These are phyloP conservation scores for Cremastinae sp. DNA, from an alignment of 2,888 invertebrate genomes.

Conservation along the genomic window DNA sequence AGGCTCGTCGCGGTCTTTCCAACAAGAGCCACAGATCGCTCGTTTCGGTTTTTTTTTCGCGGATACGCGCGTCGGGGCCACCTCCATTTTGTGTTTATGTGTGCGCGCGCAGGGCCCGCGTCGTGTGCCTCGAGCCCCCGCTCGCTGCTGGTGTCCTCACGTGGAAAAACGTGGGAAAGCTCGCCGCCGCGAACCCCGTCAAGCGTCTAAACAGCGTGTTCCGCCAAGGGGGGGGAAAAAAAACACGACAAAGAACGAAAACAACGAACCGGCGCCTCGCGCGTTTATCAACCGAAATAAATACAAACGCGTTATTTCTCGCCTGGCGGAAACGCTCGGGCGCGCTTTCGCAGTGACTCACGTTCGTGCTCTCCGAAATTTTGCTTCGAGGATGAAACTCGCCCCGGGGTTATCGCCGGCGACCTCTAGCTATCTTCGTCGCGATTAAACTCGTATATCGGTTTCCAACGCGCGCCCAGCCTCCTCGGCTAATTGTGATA, in stretches of 20 bases:
- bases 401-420: slow-evolving; percentile 23
- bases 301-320: no score
- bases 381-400: slow-evolving; percentile 15
- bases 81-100: slow-evolving; percentile 26
- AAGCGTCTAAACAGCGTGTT: slow-evolving; percentile 41
- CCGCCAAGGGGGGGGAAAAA: background rate
- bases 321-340: no score
- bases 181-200: slow-evolving; percentile 6
- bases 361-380: background rate
- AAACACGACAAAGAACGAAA: slow-evolving; percentile 10
- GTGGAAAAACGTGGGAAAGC: slow-evolving; percentile 60
- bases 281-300: no score
- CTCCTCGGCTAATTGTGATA: slow-evolving; percentile 43
- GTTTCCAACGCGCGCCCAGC: background rate
- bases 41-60: slow-evolving; percentile 10
- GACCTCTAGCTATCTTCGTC: background rate
- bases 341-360: no score
- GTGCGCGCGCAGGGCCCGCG: slow-evolving; percentile 39
- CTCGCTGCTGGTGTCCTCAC: background rate
- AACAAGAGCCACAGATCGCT: no score
- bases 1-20: no score
- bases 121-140: slow-evolving; percentile 3
- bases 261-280: background rate
- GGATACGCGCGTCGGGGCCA: slow-evolving; percentile 35
- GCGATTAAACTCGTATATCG: no score